A percentile compares a stretch with the other conserved stretches of the same genome.
Evolutionary conservation across 2,113 vertebrate genomes (phyloP).

Genomic region (Dinomys branickii): DNA sequence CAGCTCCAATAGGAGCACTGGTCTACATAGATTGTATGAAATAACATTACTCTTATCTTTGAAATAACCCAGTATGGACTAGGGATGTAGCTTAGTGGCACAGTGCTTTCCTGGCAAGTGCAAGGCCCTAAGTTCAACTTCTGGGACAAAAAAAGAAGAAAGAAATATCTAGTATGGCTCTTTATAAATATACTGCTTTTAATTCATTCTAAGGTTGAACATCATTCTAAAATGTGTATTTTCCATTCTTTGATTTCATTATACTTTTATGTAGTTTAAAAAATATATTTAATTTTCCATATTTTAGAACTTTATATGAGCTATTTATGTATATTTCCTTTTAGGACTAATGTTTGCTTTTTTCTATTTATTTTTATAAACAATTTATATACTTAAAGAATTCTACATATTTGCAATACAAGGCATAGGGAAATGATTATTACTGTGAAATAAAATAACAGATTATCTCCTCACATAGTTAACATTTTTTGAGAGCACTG

Average conservation of each 20-base stretch:
- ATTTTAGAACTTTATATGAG: not conserved
- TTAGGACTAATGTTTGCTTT: not conserved
- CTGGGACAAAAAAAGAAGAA: too few relatives aligned
- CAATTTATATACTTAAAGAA: not conserved
- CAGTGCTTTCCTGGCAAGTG: too few relatives aligned
- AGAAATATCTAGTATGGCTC: not conserved
- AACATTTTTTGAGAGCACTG: too few relatives aligned
- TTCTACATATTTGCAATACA: not conserved
- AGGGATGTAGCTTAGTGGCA: too few relatives aligned
- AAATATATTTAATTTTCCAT: slow-evolving; percentile 5
- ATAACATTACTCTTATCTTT: not conserved
- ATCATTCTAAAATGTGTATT: not conserved
- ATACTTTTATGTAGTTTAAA: not conserved
- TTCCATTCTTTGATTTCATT: slow-evolving; percentile 5
- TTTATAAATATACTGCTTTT: not conserved
- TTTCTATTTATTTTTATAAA: not conserved
- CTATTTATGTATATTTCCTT: not conserved
- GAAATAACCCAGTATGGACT: not conserved
- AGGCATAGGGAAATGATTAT: too few relatives aligned
- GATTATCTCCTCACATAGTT: too few relatives aligned
- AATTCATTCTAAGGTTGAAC: not conserved
- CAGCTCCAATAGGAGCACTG: not conserved
- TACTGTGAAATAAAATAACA: too few relatives aligned
- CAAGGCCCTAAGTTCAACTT: too few relatives aligned
- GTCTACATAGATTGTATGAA: not conserved